Base-by-base conservation (phyloP, 2,888 invertebrate species). In the Ormyrus thymus region DNA sequence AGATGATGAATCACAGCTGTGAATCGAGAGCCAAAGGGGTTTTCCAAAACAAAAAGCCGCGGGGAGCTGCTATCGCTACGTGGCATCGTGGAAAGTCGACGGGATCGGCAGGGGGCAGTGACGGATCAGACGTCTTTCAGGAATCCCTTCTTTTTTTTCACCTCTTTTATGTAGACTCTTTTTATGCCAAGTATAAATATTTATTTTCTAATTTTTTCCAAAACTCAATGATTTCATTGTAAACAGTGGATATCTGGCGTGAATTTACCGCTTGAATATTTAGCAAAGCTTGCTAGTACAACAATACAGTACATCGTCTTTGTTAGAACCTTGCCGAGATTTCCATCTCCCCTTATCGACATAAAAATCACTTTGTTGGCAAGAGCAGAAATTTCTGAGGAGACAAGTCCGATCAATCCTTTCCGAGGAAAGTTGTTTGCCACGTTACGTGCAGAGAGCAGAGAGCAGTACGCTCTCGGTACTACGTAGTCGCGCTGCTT, bases 21-120 rank as follows among this genome's bases (percentile, higher is more conserved):
- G 73, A 73, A 56, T 51, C 51, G 29, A 29, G 11, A 61, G 9
- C 7, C 56, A 50, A 58, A 64, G 64, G 62, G 29, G n/a, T 70
- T 69, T 76, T 29, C 64, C 62, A 76, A 70, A 70, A 70, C 70
- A 70, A 70, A 50, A 62, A 69, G 43, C 55, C 15, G 15, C 10
- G 10, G 45, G 29, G 29, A 29, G 8, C 6, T 15, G 13, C 29
- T 71, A 65, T 65, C 65, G 10, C 48, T 29, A 43, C 29, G 70
- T 70, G 70, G 70, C 50, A 70, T 51, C 66, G 59, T 13, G 43
- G 50, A 15, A 74, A 66, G 7, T 13, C 6, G 9, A 55, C 43
- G 46, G 11, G 11, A 43, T 66, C 45, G 1, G 46, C 55, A 6
- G n/a, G 7, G 55, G 43, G 9, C 45, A 11, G 43, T 61, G 11